Conservation (phyloP, 2,797 vertebrate genomes). For the Sciurus vulgaris region DNA sequence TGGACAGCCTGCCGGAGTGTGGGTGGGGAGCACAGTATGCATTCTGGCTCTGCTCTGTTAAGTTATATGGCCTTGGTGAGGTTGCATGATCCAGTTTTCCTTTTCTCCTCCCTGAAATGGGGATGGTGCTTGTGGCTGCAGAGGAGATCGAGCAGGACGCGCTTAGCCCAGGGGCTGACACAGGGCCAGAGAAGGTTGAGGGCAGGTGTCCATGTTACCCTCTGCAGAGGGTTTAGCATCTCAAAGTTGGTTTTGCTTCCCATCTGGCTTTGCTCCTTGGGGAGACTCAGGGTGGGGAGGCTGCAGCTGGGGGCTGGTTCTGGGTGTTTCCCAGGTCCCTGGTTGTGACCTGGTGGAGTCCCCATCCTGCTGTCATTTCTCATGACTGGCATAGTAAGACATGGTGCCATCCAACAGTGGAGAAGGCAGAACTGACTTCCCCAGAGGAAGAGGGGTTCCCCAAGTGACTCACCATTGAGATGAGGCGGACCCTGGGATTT, state of each 20-base stretch:
- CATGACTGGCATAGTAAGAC: not conserved
- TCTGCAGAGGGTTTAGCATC: not conserved
- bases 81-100: not conserved
- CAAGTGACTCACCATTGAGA: not conserved
- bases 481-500: not conserved
- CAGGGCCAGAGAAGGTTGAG: not conserved
- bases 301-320: not conserved
- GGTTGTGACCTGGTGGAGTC: not conserved
- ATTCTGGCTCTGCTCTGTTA: not conserved
- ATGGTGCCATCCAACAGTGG: too few relatives aligned
- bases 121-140: not conserved
- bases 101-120: not conserved
- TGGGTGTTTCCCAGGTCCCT: not conserved
- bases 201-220: not conserved
- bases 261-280: not conserved
- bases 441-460: not conserved
- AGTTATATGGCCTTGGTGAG: not conserved
- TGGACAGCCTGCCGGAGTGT: not conserved
- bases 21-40: not conserved
- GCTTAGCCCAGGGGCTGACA: not conserved
- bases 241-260: not conserved
- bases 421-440: not conserved
- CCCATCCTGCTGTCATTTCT: not conserved
- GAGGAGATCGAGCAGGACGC: not conserved
- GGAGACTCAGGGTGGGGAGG: not conserved